Conservation (phyloP, 2,797 vertebrate species). For the Tenualosa ilisha region DNA sequence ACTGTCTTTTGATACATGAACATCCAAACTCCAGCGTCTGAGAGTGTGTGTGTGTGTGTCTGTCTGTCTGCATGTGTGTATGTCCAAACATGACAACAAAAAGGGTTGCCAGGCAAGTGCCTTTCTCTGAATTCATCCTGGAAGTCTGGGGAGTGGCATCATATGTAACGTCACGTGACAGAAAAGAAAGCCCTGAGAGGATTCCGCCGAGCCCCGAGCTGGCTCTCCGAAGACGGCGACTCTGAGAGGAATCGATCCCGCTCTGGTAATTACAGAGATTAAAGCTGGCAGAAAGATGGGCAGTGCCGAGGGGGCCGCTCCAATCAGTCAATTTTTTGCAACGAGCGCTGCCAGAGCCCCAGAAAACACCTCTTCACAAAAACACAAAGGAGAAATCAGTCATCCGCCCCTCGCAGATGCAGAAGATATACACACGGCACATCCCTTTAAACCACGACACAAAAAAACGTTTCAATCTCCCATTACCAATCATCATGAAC, state of each 20-base stretch:
- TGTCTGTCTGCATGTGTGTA: background rate
- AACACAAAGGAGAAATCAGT: background rate
- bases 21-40: background rate
- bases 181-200: background rate
- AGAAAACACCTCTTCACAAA: background rate
- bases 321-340: slow-evolving; percentile 4
- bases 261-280: slow-evolving; percentile 18
- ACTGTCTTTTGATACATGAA: background rate
- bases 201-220: background rate
- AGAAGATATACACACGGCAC: background rate
- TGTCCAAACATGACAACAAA: background rate
- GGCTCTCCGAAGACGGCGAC: background rate
- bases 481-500: background rate
- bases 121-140: background rate
- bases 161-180: background rate
- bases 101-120: background rate
- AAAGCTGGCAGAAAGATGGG: background rate
- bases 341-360: background rate
- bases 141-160: background rate
- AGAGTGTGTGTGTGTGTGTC: background rate
- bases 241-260: slow-evolving; percentile 1
- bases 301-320: background rate
- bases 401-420: background rate
- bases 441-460: background rate
- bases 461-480: background rate